phyloP scores from a whole-genome alignment of 1,140 invertebrate species.

The Megathymus violae region DNA sequence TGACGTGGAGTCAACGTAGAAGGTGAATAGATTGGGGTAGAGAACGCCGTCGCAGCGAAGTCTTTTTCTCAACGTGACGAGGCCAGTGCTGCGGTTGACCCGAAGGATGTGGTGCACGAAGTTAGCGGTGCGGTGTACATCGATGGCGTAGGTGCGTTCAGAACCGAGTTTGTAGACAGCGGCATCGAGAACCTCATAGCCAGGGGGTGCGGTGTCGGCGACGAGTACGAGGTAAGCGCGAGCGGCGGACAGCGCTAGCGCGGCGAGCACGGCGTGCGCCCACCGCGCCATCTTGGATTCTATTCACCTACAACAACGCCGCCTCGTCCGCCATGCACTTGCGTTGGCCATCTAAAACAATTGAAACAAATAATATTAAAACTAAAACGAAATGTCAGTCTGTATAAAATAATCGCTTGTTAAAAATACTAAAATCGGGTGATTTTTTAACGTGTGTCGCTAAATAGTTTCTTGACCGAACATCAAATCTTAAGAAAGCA shows the following conservation, averaged over 20 bases:
- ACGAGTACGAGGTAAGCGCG: constrained; percentile 88
- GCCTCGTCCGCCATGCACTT: constrained; percentile 57
- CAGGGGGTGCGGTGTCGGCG: constrained; percentile 87
- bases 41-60: constrained; percentile 92
- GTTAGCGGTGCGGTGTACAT: constrained; percentile 90
- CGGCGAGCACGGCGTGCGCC: constrained; percentile 54
- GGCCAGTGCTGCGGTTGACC: constrained; percentile 89
- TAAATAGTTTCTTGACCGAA: too few species aligned
- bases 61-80: constrained; percentile 88
- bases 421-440: too few species aligned
- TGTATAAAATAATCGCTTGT: too few species aligned
- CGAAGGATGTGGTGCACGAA: constrained; percentile 91
- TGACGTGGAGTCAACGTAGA: constrained; percentile 93
- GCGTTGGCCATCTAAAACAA: constrained; percentile 65
- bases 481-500: too few species aligned
- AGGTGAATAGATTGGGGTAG: constrained; percentile 92
- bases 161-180: constrained; percentile 90
- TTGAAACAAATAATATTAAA: constrained; percentile 17
- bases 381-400: too few species aligned
- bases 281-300: constrained; percentile 56
- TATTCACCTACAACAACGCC: constrained; percentile 74
- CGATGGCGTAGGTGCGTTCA: constrained; percentile 89
- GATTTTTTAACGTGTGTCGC: too few species aligned
- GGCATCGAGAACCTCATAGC: constrained; percentile 90
- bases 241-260: constrained; percentile 54